Percentiles rank a stretch among this genome's conserved stretches.
Conservation (phyloP, 92 coral and sea anemone genomes). For the Zoanthus solanderi region DNA sequence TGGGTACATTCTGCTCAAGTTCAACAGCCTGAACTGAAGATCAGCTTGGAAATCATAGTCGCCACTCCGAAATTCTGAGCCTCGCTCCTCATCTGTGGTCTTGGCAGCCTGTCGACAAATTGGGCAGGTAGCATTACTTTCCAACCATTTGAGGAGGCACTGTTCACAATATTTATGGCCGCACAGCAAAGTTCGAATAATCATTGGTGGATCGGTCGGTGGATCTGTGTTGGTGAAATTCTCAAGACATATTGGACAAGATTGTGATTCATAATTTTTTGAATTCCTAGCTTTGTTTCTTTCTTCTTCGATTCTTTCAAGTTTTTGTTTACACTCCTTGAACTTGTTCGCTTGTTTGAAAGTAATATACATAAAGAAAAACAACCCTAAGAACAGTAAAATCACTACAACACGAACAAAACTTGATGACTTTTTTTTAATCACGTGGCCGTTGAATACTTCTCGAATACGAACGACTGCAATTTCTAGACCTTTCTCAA, state of each 20-base stretch:
- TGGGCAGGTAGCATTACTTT: conserved; percentile 88
- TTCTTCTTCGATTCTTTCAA: conserved; percentile 77
- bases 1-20: conserved; percentile 76
- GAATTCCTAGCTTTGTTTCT: conserved; percentile 72
- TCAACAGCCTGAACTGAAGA: conserved; percentile 74
- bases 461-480: conserved; percentile 74
- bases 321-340: conserved; percentile 67
- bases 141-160: conserved; percentile 83
- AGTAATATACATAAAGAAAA: conserved; percentile 19
- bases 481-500: conserved; percentile 69
- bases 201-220: conserved; percentile 60
- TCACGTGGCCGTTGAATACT: conserved; percentile 78
- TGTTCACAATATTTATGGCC: conserved; percentile 96
- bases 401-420: conserved; percentile 56
- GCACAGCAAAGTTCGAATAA: conserved; percentile 71
- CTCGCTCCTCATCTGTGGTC: conserved; percentile 32
- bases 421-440: conserved; percentile 35
- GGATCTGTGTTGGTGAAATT: conserved; percentile 63
- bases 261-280: conserved; percentile 65
- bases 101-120: conserved; percentile 83
- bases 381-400: conserved; percentile 47
- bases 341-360: conserved; percentile 59
- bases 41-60: conserved; percentile 76
- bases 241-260: conserved; percentile 92
- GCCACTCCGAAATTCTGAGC: neutral